Evolutionary conservation across 2,888 invertebrate species (phyloP).

Genomic region (Argyresthia albistria): DNA sequence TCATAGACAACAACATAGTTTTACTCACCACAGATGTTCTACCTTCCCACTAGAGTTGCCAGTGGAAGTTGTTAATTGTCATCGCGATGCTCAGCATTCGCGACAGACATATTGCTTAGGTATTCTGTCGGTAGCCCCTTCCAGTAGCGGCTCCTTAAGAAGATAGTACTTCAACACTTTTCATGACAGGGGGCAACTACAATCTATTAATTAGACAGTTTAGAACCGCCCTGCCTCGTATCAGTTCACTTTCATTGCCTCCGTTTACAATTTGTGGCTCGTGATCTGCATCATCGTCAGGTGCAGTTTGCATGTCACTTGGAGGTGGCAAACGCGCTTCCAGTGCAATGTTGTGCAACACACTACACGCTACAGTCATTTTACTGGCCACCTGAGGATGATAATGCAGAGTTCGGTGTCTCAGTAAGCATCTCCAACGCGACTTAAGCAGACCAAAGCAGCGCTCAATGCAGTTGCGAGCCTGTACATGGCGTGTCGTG

Average conservation of each 20-base stretch:
- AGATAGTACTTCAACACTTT: not conserved
- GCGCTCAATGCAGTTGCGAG: constrained; percentile 15
- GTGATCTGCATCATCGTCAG: not conserved
- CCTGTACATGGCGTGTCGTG: constrained; percentile 12
- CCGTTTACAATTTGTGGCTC: not conserved
- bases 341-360: not conserved
- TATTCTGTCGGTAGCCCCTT: too few species aligned
- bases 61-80: too few species aligned
- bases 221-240: not conserved
- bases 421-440: constrained; percentile 17
- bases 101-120: too few species aligned
- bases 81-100: too few species aligned
- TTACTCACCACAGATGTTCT: too few species aligned
- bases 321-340: not conserved
- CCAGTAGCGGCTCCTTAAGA: too few species aligned
- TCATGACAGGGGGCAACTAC: not conserved
- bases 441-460: constrained; percentile 16
- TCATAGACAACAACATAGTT: too few species aligned
- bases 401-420: constrained; percentile 8
- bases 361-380: not conserved
- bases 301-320: not conserved
- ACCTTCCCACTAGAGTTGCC: too few species aligned
- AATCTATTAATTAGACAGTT: not conserved
- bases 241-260: not conserved
- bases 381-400: not conserved